Conservation (phyloP, 2,113 vertebrate species). For the Misgurnus anguillicaudatus region DNA sequence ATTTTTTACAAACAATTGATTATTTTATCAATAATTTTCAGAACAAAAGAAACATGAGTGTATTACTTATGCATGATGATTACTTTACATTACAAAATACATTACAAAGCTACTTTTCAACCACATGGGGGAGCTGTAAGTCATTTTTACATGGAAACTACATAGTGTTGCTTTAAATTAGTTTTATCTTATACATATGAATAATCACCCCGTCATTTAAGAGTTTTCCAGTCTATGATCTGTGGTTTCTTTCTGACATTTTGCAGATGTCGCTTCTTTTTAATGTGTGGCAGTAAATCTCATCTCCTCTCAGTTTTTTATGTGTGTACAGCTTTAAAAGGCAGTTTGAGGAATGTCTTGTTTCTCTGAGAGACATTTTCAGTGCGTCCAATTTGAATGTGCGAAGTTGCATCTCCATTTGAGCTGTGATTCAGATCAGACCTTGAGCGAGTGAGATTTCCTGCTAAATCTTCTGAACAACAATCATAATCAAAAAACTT, state of each 20-base stretch:
- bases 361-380: slow-evolving; percentile 18
- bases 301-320: neutral
- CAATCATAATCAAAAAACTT: neutral
- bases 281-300: slow-evolving; percentile 42
- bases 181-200: too few relatives aligned
- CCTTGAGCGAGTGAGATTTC: neutral
- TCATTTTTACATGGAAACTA: too few relatives aligned
- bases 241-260: slow-evolving; percentile 34
- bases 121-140: too few relatives aligned
- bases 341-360: slow-evolving; percentile 6
- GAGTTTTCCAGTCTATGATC: slow-evolving; percentile 22
- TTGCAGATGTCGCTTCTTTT: slow-evolving; percentile 41
- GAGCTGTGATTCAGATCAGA: neutral
- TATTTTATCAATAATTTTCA: too few relatives aligned
- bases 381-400: slow-evolving; percentile 24
- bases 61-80: too few relatives aligned
- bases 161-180: too few relatives aligned
- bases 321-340: slow-evolving; percentile 24
- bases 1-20: too few relatives aligned
- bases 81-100: too few relatives aligned
- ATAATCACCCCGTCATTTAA: neutral
- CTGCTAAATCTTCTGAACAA: neutral
- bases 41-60: too few relatives aligned
- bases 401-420: neutral
- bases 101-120: too few relatives aligned